Evolutionary conservation across 2,113 vertebrate genomes (phyloP).

Genomic region (Grantiella picta): DNA sequence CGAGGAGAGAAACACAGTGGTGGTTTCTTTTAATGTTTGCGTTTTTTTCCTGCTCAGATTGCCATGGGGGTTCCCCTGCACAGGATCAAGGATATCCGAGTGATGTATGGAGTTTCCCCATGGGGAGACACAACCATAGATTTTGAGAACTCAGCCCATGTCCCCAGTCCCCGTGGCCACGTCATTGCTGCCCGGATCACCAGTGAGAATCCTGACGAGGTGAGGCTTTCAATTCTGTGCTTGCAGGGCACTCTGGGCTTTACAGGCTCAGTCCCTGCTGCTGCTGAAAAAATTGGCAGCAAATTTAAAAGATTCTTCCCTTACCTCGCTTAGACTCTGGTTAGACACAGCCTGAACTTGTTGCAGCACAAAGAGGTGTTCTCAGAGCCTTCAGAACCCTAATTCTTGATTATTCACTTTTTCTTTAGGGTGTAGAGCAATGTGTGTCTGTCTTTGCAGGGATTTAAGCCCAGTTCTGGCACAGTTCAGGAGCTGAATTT

Average conservation of each 20-base stretch:
- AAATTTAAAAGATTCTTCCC: not conserved
- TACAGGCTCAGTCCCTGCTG: not conserved
- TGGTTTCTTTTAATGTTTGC: no score
- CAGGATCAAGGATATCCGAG: conserved; percentile 95
- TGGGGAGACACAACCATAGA: conserved; percentile 93
- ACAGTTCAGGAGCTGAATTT: conserved; percentile 98
- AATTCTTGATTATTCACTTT: not conserved
- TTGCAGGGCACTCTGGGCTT: accelerated
- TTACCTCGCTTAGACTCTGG: not conserved
- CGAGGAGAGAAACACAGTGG: not conserved
- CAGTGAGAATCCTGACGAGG: conserved; percentile 98
- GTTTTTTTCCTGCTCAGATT: conserved; percentile 74
- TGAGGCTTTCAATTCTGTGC: not conserved
- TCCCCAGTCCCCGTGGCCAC: conserved; percentile 90
- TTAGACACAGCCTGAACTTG: not conserved
- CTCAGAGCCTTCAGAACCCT: not conserved
- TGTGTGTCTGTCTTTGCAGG: conserved; percentile 73
- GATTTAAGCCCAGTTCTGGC: conserved; percentile 97
- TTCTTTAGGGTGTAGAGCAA: not conserved
- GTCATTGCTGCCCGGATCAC: conserved; percentile 98
- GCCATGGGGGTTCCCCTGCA: conserved; percentile 96
- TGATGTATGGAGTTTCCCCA: conserved; percentile 91
- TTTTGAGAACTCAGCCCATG: conserved; percentile 87
- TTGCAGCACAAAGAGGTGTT: not conserved
- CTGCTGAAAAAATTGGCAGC: not conserved